Conservation (phyloP, 92 coral and sea anemone species). For the Desmophyllum pertusum region DNA sequence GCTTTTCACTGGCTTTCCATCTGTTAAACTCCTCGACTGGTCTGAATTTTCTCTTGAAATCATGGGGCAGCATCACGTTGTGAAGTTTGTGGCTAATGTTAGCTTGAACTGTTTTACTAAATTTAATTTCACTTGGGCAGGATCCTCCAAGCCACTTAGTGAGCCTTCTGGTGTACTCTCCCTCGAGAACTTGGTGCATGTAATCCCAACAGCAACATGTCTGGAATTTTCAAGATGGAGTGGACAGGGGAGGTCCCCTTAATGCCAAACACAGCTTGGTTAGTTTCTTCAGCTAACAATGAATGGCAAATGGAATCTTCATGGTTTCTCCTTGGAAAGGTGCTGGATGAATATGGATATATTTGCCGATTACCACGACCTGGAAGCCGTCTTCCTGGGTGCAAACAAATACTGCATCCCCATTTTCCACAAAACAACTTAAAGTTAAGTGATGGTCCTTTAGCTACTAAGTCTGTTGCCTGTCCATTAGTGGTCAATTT, state of each 20-base stretch:
- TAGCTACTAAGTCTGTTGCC: constrained; percentile 71
- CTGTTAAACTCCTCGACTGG: constrained; percentile 65
- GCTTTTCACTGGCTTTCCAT: constrained; percentile 83
- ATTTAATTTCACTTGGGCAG: constrained; percentile 44
- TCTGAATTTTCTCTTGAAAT: constrained; percentile 67
- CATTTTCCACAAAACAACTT: constrained; percentile 58
- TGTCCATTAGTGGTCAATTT: constrained; percentile 63
- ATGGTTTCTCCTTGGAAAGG: constrained; percentile 57
- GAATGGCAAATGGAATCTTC: constrained; percentile 56
- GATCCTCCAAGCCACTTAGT: constrained; percentile 63
- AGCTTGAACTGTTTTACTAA: background rate
- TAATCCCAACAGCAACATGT: constrained; percentile 60
- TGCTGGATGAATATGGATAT: constrained; percentile 16
- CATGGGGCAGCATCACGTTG: constrained; percentile 60
- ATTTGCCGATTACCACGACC: constrained; percentile 65
- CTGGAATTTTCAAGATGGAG: constrained; percentile 60
- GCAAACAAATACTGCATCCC: constrained; percentile 65
- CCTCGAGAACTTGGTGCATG: constrained; percentile 80
- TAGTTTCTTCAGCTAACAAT: constrained; percentile 51
- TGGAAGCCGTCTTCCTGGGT: constrained; percentile 65
- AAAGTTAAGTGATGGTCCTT: constrained; percentile 70
- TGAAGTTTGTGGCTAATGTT: constrained; percentile 29
- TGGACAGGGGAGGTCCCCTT: constrained; percentile 58
- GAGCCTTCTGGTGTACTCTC: constrained; percentile 68
- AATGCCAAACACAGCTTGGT: constrained; percentile 48